Conservation (phyloP, 2,113 vertebrate species). For the Caloenas nicobarica region DNA sequence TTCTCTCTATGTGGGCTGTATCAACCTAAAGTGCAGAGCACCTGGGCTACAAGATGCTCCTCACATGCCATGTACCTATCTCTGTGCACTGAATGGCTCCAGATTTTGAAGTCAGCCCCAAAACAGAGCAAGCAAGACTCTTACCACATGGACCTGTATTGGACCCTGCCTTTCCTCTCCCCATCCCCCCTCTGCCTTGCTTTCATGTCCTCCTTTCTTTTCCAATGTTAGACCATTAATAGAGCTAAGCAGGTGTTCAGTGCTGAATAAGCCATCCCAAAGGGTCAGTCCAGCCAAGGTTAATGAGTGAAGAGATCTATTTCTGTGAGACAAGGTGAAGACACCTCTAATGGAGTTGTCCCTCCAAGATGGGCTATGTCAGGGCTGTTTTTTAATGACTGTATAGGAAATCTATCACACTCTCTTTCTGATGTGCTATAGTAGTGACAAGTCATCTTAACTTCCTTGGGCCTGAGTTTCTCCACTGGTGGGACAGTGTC, state of each 20-base stretch:
- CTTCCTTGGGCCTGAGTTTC: background rate
- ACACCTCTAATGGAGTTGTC: background rate
- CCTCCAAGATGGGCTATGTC: background rate
- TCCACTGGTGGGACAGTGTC: background rate
- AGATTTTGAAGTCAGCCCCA: background rate
- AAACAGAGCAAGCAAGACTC: background rate
- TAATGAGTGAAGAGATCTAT: background rate
- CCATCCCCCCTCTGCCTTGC: background rate
- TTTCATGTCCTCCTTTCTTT: background rate
- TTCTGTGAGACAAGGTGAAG: background rate
- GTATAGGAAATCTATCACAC: fast-evolving
- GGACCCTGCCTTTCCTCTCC: background rate
- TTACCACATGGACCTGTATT: background rate
- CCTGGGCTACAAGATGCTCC: background rate
- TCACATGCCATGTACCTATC: background rate
- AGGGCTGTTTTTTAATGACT: background rate
- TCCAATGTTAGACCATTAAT: background rate
- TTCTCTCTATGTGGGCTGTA: background rate
- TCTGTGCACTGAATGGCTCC: background rate
- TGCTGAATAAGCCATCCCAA: background rate
- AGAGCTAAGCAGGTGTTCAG: background rate
- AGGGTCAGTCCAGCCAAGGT: background rate
- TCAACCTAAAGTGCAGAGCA: background rate
- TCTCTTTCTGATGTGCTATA: background rate
- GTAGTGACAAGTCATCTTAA: background rate